Evolutionary conservation across 2,797 vertebrate genomes (phyloP), one percentile per base, ranked within the genome.

Genomic region (Pelochelys cantorii): DNA sequence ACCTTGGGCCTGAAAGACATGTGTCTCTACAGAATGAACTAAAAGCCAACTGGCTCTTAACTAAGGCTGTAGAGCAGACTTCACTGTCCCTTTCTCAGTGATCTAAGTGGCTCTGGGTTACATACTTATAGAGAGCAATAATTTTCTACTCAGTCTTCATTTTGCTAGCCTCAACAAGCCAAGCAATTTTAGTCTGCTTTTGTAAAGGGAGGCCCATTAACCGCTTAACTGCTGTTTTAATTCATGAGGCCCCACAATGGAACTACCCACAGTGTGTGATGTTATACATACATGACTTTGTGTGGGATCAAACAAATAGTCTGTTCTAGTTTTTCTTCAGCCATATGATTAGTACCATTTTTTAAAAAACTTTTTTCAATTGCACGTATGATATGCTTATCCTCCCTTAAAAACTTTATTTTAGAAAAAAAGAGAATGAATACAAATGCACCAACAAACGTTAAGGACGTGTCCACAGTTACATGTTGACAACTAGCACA

Each of bases 361-460:
- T 84, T 3, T 6, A 15, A 1, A 12, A 88, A 88, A 81, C 82
- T 87, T 12, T 54, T 54, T 54, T 91, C 53, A 56, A 53, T 87
- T 48, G 59, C 12, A 65, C 0, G 0, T 71, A 56, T 55, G 85
- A 93, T 71, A 18, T 11, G 20, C 92, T 79, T 27, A 59, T 37
- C 42, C 87, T 71, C 84, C 55, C n/a, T 84, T 55, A 52, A 90
- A 81, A 90, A 78, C 57, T 94, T 92, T 93, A 89, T 96, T 96
- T 93, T 90, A 87, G 22, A 85, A 83, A 84, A 54, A 54, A 88
- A 25, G 29, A 84, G 23, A 93, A 93, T 42, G 23, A 94, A 89
- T n/a, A 91, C 25, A 88, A 48, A 87, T 80, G 91, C 78, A 93
- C 80, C 90, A 78, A 92, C 59, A 62, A 29, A 84, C 75, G n/a